A percentile compares a stretch with the other conserved stretches of the same genome.
These are phyloP conservation scores for Spilogale gracilis DNA, from an alignment of 2,113 vertebrate species.

Conservation along the genomic window DNA sequence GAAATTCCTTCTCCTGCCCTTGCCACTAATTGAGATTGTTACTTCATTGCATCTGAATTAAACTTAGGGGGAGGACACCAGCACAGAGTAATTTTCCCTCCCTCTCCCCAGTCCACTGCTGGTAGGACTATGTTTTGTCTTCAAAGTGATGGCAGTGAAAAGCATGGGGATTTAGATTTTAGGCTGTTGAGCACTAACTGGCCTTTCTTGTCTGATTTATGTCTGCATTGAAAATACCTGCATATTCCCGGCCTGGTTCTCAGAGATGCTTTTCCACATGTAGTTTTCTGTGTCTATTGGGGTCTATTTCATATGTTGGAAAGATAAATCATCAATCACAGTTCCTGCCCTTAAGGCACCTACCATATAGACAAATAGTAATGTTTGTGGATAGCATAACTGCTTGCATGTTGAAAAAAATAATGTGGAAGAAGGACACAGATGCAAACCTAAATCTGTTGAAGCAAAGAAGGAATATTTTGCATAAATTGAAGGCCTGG, in stretches of 20 bases:
- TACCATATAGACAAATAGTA: constrained; percentile 46
- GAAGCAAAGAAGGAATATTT: constrained; percentile 26
- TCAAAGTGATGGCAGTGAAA: background rate
- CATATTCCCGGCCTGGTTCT: background rate
- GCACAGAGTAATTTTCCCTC: background rate
- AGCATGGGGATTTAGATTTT: background rate
- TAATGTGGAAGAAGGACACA: background rate
- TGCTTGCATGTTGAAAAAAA: background rate
- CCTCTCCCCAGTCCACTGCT: background rate
- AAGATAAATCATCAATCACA: constrained; percentile 1
- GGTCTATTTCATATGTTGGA: constrained; percentile 38
- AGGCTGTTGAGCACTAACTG: background rate
- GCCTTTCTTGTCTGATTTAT: background rate
- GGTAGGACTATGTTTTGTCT: background rate
- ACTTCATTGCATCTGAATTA: background rate
- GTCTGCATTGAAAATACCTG: background rate
- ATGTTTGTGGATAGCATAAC: background rate
- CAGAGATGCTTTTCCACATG: constrained; percentile 16
- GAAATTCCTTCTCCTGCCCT: background rate
- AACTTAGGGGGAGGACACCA: background rate
- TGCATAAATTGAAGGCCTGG: background rate
- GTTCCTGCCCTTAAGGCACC: background rate
- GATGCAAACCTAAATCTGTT: background rate
- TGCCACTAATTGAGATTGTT: background rate
- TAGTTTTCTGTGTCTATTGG: background rate